Evolutionary conservation across 2,797 vertebrate genomes (phyloP), one percentile per base, ranked within the genome.

Genomic region (Chloroceryle inda): DNA sequence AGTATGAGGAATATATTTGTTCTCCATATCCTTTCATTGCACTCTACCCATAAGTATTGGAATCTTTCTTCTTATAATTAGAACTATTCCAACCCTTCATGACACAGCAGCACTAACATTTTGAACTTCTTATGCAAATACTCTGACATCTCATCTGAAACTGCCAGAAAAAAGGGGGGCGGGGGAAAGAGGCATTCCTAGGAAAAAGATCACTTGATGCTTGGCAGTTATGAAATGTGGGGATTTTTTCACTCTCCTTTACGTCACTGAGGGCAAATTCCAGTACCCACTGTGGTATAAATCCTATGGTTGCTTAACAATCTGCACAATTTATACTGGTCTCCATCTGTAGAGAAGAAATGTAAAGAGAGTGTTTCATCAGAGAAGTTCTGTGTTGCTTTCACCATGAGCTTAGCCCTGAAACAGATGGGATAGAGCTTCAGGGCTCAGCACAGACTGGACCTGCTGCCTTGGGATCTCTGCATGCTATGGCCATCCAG

Each of bases 401-500:
- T 71, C 47, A 50, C 16, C 5, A 11, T 21, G 13, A 76, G 11
- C 5, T 53, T 45, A 56, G 29, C 21, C 17, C 26, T 45, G 13
- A 62, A 78, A 71, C 5, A 44, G 27, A 13, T 0, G 1, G 17
- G 53, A 27, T 21, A 42, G 73, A 58, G 33, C 20, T 59, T 63
- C 1, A 4, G 33, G 14, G n/a, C 21, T 68, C 47, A 35, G 18
- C 37, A 66, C 3, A 13, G 26, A 3, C 17, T 21, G 18, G 33
- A 79, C 23, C 8, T 71, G 27, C 47, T 76, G 82, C 4, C 6
- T 76, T 74, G 42, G 11, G 45, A 42, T 31, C 23, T 35, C 7
- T 3, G 3, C 31, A 47, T 20, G 21, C 13, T 24, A 17, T 1
- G 3, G 35, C 2, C 0, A 0, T 6, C 42, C 4, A 1, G 53